Evolutionary conservation across 2,113 vertebrate species (phyloP).

Genomic region (Myotis brandtii): DNA sequence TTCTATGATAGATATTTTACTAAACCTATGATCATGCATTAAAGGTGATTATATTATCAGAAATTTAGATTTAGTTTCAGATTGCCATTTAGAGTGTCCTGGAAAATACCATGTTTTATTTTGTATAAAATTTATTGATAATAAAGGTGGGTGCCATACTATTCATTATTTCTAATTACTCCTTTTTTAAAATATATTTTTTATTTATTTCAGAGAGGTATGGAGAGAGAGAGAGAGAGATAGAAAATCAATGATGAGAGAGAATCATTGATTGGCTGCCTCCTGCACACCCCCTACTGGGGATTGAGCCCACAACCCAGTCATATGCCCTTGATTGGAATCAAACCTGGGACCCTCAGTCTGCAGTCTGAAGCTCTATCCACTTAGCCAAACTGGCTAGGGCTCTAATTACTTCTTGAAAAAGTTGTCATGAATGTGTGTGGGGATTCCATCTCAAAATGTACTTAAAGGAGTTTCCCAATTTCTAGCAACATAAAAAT

Average conservation of each 20-base stretch:
- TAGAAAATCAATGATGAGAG: too few relatives aligned
- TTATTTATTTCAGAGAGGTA: too few relatives aligned
- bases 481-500: background rate
- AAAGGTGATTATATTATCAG: background rate
- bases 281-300: too few relatives aligned
- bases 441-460: background rate
- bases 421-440: background rate
- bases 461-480: background rate
- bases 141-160: background rate
- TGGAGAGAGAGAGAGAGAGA: too few relatives aligned
- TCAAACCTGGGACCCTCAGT: too few relatives aligned
- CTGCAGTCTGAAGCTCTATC: too few relatives aligned
- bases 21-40: background rate
- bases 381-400: too few relatives aligned
- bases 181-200: background rate
- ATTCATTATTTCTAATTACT: background rate
- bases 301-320: too few relatives aligned
- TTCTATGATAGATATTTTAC: slow-evolving; percentile 5
- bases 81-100: background rate
- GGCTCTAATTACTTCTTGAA: background rate
- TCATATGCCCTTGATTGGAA: too few relatives aligned
- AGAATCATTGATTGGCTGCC: too few relatives aligned
- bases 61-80: slow-evolving; percentile 18
- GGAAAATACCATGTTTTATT: background rate
- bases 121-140: background rate